Percentiles rank a stretch among this genome's conserved stretches.
Evolutionary conservation across 2,797 vertebrate species (phyloP).

Genomic region (Pseudochirops cupreus): DNA sequence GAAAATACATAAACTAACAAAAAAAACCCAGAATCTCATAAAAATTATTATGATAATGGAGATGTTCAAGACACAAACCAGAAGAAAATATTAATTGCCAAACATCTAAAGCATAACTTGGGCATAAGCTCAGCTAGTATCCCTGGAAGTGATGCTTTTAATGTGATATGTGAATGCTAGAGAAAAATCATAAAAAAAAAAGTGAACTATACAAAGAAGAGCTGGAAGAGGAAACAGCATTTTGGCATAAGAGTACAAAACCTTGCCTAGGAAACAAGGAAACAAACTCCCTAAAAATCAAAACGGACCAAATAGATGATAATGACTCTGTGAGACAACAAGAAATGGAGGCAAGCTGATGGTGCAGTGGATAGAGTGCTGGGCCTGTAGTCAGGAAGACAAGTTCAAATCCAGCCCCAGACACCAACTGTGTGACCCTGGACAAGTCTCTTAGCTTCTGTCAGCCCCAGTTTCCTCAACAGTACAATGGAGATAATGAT

Average conservation of each 20-base stretch:
- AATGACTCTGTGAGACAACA: neutral
- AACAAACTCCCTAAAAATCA: neutral
- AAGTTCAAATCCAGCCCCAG: neutral
- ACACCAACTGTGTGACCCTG: neutral
- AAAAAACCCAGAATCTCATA: neutral
- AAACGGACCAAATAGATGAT: neutral
- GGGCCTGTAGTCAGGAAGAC: neutral
- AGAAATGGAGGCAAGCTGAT: neutral
- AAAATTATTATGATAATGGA: neutral
- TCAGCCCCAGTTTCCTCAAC: neutral
- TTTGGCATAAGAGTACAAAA: neutral
- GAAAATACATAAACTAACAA: neutral
- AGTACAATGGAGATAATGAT: neutral
- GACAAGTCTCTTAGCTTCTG: neutral
- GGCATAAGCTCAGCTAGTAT: neutral
- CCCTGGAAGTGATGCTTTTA: neutral
- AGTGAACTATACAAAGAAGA: neutral
- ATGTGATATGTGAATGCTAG: neutral
- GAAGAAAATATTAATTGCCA: neutral
- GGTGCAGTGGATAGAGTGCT: neutral
- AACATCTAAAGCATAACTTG: neutral
- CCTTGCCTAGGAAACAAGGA: neutral
- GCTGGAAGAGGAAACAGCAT: neutral
- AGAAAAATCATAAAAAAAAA: neutral
- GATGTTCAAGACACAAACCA: neutral